phyloP scores from a whole-genome alignment of 2,888 invertebrate species.

The Troglohyphantes excavatus region DNA sequence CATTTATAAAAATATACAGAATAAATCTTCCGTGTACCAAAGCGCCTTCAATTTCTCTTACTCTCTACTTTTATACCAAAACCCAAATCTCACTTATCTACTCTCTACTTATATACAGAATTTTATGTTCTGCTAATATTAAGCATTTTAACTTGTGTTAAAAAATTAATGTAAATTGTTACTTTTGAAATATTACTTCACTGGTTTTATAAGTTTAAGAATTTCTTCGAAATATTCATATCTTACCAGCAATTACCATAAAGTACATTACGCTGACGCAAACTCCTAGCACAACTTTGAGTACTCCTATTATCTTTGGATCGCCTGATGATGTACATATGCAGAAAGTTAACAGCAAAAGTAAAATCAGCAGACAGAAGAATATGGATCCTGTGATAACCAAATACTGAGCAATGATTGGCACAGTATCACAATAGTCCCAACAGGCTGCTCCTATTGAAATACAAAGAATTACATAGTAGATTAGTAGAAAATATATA shows the following conservation, averaged over 20 bases:
- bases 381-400: constrained; percentile 73
- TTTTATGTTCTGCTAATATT: too few species aligned
- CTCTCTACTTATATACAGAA: too few species aligned
- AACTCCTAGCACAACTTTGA: constrained; percentile 60
- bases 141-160: too few species aligned
- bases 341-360: constrained; percentile 69
- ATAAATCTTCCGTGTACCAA: too few species aligned
- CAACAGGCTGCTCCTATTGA: constrained; percentile 72
- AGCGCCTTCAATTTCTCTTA: too few species aligned
- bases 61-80: too few species aligned
- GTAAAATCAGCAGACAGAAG: constrained; percentile 60
- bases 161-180: too few species aligned
- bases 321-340: constrained; percentile 75
- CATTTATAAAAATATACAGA: too few species aligned
- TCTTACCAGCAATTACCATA: constrained; percentile 60
- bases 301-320: constrained; percentile 58
- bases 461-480: background rate
- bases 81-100: too few species aligned
- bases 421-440: constrained; percentile 72
- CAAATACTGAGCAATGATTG: constrained; percentile 62
- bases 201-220: background rate
- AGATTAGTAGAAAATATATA: too few species aligned
- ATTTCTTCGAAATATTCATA: background rate
- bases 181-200: too few species aligned
- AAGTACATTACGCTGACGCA: constrained; percentile 66